Conservation (phyloP, 2,797 vertebrate genomes). For the Anableps anableps region DNA sequence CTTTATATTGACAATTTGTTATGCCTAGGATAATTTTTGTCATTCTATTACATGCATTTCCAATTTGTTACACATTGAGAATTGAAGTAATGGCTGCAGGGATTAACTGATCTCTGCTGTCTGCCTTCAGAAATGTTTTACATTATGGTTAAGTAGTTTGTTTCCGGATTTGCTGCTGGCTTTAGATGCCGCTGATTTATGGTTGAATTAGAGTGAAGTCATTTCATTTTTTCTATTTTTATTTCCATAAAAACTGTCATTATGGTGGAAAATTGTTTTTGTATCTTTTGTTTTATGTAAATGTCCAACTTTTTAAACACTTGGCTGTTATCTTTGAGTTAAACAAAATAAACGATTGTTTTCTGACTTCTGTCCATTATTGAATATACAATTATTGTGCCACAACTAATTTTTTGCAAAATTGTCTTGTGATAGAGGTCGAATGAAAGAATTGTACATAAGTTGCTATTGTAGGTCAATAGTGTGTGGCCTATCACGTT, state of each 20-base stretch:
- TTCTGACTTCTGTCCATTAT: slow-evolving; percentile 47
- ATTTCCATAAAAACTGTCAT: background rate
- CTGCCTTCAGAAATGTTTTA: slow-evolving; percentile 18
- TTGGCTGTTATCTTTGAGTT: slow-evolving; percentile 48
- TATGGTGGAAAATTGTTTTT: slow-evolving; percentile 46
- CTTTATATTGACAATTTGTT: slow-evolving; percentile 28
- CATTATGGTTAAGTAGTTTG: background rate
- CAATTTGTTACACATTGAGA: slow-evolving; percentile 38
- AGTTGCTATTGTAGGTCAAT: background rate
- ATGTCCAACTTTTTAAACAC: slow-evolving; percentile 31
- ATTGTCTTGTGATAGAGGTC: background rate
- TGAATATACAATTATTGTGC: slow-evolving; percentile 8
- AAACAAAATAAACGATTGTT: slow-evolving; percentile 68
- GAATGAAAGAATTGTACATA: background rate
- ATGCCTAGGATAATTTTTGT: slow-evolving; percentile 11
- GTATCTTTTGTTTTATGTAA: slow-evolving; percentile 40
- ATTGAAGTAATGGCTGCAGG: slow-evolving; percentile 13
- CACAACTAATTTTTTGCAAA: background rate
- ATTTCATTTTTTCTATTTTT: slow-evolving; percentile 31
- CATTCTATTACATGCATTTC: slow-evolving; percentile 17
- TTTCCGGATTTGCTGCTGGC: slow-evolving; percentile 4
- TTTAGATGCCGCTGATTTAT: slow-evolving; percentile 28
- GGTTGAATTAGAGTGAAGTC: slow-evolving; percentile 23
- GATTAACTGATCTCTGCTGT: slow-evolving; percentile 14
- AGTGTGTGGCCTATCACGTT: background rate